phyloP scores from a whole-genome alignment of 2,797 vertebrate genomes.

The Decapterus maruadsi region DNA sequence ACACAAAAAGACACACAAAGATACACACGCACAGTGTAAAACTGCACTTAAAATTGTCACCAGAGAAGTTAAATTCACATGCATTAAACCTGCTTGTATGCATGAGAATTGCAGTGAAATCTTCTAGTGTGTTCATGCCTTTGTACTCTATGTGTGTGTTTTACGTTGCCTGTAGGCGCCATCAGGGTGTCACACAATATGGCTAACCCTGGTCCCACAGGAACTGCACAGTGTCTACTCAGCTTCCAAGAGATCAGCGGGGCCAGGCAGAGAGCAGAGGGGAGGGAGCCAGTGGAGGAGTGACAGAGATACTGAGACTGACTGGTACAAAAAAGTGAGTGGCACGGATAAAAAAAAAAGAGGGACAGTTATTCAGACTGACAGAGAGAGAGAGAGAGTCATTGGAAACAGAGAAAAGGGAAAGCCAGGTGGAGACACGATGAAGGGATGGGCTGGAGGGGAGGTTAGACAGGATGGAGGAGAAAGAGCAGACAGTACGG shows the following conservation, averaged over 20 bases:
- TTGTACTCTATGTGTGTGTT: constrained; percentile 4
- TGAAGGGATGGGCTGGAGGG: constrained; percentile 1
- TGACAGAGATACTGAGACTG: constrained; percentile 33
- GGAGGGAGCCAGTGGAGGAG: constrained; percentile 24
- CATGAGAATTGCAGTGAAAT: constrained; percentile 33
- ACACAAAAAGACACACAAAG: constrained; percentile 8
- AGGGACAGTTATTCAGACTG: constrained; percentile 28
- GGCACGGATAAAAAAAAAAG: constrained; percentile 37
- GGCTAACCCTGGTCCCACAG: constrained; percentile 60
- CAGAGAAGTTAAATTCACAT: constrained; percentile 31
- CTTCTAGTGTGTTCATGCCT: constrained; percentile 14
- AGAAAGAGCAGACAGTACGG: constrained; percentile 3
- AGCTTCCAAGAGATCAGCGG: constrained; percentile 66
- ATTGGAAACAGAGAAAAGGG: constrained; percentile 9
- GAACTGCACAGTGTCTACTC: constrained; percentile 62
- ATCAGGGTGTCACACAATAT: constrained; percentile 72
- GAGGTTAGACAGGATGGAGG: constrained; percentile 23
- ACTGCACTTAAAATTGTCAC: constrained; percentile 16
- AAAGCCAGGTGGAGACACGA: constrained; percentile 9
- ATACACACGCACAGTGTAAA: constrained; percentile 35
- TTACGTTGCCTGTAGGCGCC: constrained; percentile 60
- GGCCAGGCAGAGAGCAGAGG: constrained; percentile 49
- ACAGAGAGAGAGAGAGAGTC: constrained; percentile 7
- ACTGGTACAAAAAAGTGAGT: constrained; percentile 51
- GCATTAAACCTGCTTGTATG: constrained; percentile 1